Evolutionary conservation across 2,113 vertebrate genomes (phyloP).

Genomic region (Mastomys natalensis): DNA sequence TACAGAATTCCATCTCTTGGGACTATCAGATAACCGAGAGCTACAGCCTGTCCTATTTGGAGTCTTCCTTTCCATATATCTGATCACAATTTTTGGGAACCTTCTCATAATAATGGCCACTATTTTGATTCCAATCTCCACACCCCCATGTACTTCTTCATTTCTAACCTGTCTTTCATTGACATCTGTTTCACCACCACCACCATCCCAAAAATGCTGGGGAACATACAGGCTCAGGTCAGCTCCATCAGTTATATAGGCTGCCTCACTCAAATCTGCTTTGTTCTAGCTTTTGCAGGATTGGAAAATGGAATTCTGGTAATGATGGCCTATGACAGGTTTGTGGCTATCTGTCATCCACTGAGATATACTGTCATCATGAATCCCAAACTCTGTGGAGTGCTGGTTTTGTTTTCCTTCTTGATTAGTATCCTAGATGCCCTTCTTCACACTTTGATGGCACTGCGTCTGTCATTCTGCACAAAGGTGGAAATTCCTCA

Average conservation of each 20-base stretch:
- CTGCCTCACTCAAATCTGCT: background rate
- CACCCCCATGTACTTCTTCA: background rate
- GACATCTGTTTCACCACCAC: background rate
- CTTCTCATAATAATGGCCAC: background rate
- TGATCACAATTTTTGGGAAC: background rate
- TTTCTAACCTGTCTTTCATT: background rate
- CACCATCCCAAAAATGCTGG: background rate
- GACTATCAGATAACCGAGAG: background rate
- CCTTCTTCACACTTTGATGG: background rate
- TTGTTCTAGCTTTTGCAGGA: background rate
- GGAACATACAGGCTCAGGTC: background rate
- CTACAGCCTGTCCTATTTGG: background rate
- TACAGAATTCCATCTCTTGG: background rate
- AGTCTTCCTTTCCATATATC: background rate
- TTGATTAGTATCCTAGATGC: background rate
- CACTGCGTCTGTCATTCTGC: background rate
- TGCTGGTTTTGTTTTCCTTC: background rate
- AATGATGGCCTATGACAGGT: background rate
- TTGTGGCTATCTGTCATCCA: background rate
- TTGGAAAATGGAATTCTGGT: background rate
- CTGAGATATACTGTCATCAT: background rate
- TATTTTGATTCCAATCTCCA: background rate
- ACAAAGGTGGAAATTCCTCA: background rate
- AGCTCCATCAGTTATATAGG: background rate
- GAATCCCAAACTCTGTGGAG: background rate